Percentiles rank a stretch among this genome's conserved stretches.
Conservation (phyloP, 2,113 vertebrate genomes). For the Prinia subflava region DNA sequence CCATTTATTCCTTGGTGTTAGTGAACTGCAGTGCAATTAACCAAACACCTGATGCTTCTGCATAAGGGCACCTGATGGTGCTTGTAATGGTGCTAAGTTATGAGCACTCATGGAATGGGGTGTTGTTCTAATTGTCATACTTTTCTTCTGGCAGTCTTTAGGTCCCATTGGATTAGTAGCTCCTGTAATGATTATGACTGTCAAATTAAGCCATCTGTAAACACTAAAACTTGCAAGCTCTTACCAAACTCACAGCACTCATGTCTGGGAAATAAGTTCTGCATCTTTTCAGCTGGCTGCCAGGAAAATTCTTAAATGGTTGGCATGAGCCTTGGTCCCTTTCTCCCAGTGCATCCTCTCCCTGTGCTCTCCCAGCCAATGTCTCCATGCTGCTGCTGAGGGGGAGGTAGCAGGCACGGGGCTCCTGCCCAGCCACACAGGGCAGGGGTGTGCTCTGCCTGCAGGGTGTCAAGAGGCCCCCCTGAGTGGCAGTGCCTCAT, state of each 20-base stretch:
- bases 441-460: neutral
- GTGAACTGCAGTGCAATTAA: neutral
- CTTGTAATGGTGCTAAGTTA: conserved; percentile 12
- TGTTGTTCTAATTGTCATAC: conserved; percentile 50
- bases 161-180: conserved; percentile 70
- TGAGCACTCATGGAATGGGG: conserved; percentile 2
- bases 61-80: neutral
- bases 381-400: neutral
- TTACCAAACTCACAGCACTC: conserved; percentile 46
- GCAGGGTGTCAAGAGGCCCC: neutral
- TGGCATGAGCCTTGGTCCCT: neutral
- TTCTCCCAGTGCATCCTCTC: neutral
- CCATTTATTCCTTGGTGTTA: neutral
- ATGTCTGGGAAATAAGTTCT: conserved; percentile 28
- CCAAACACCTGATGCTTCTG: neutral
- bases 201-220: conserved; percentile 79
- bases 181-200: conserved; percentile 67
- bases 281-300: neutral
- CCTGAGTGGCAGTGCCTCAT: neutral
- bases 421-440: neutral
- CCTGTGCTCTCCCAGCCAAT: neutral
- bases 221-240: conserved; percentile 58
- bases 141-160: conserved; percentile 69
- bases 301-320: neutral
- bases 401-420: neutral